Percentiles rank a stretch among this genome's conserved stretches.
Evolutionary conservation across 2,888 invertebrate genomes (phyloP).

Genomic region (Morpho achilles): DNA sequence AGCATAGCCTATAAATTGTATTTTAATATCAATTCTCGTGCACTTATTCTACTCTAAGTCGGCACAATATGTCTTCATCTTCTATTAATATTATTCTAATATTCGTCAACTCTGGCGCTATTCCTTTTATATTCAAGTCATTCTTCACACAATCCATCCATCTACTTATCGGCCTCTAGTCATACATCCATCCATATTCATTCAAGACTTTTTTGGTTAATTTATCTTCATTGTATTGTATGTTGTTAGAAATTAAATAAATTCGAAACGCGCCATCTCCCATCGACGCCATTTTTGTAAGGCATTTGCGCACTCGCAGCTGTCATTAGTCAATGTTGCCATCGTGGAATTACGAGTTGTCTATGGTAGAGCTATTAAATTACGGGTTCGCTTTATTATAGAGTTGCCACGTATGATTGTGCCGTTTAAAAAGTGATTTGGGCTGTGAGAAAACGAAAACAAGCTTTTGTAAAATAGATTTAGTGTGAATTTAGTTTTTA

Average conservation of each 20-base stretch:
- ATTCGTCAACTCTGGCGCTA: no score
- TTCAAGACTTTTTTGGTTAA: no score
- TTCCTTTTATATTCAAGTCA: no score
- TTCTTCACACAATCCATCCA: no score
- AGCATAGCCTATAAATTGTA: no score
- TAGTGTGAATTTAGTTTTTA: conserved; percentile 3
- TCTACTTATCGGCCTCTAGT: no score
- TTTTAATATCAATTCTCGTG: no score
- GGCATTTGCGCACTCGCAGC: conserved; percentile 51
- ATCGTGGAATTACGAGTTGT: conserved; percentile 71
- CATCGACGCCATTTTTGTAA: conserved; percentile 58
- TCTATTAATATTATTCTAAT: no score
- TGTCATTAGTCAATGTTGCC: conserved; percentile 74
- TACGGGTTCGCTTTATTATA: conserved; percentile 49
- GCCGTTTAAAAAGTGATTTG: conserved; percentile 58
- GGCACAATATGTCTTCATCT: no score
- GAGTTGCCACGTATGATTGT: conserved; percentile 52
- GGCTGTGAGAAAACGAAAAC: conserved; percentile 30
- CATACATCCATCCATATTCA: no score
- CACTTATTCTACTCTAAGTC: no score
- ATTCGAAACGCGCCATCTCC: conserved; percentile 66
- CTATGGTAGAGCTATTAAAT: conserved; percentile 65
- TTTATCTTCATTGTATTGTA: neutral
- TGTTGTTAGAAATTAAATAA: conserved; percentile 42
- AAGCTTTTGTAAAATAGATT: conserved; percentile 3